Percentiles rank a stretch among this genome's conserved stretches.
Evolutionary conservation across 2,888 invertebrate species (phyloP).

Genomic region (Apotomis betuletana): DNA sequence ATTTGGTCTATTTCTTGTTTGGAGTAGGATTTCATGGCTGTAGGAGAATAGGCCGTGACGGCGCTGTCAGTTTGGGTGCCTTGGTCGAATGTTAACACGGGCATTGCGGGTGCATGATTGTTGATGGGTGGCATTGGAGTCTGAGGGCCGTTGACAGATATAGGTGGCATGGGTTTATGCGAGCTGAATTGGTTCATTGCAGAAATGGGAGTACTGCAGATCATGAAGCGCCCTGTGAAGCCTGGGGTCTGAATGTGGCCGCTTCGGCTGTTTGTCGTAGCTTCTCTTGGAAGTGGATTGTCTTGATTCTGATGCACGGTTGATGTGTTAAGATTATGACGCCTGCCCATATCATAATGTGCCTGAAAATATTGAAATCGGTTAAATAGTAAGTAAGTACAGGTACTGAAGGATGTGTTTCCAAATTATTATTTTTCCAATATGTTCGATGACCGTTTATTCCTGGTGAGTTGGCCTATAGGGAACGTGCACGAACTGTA

Average conservation of each 20-base stretch:
- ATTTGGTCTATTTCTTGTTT: slow-evolving; percentile 55
- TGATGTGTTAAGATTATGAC: slow-evolving; percentile 1
- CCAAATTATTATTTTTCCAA: too few relatives aligned
- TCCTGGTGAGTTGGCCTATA: too few relatives aligned
- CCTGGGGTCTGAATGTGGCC: slow-evolving; percentile 29
- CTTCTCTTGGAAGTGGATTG: not conserved
- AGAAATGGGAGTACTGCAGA: slow-evolving; percentile 60
- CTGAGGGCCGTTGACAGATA: too few relatives aligned
- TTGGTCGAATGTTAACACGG: slow-evolving; percentile 55
- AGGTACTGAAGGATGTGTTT: too few relatives aligned
- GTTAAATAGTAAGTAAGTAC: too few relatives aligned
- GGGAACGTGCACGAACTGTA: too few relatives aligned
- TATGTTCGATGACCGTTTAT: too few relatives aligned
- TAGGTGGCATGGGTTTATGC: slow-evolving; percentile 20
- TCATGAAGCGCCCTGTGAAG: slow-evolving; percentile 48
- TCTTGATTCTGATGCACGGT: not conserved
- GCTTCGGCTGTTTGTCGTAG: not conserved
- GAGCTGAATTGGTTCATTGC: slow-evolving; percentile 35
- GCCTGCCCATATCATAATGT: not conserved
- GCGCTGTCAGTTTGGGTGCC: slow-evolving; percentile 59
- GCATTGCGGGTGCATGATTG: not conserved
- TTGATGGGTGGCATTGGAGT: too few relatives aligned
- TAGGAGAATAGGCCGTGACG: slow-evolving; percentile 17
- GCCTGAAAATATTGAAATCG: slow-evolving; percentile 3
- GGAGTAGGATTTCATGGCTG: too few relatives aligned